Conservation (phyloP, 2,888 invertebrate genomes). For the Nephrotoma flavescens region DNA sequence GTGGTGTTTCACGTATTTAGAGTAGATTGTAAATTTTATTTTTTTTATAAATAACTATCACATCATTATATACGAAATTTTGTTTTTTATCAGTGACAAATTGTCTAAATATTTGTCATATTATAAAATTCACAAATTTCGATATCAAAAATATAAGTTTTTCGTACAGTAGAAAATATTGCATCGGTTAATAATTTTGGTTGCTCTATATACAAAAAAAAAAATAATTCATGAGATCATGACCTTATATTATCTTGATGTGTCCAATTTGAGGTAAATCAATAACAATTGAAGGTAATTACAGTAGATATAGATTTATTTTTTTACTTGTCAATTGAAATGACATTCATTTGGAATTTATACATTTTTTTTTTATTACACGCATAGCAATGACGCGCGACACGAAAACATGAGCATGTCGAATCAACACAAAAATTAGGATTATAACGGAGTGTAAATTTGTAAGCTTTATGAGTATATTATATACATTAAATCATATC, state of each 20-base stretch:
- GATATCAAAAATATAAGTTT: not conserved
- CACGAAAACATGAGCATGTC: not conserved
- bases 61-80: not conserved
- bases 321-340: not conserved
- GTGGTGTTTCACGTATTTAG: not conserved
- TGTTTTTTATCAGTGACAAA: not conserved
- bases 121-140: not conserved
- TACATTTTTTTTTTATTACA: not conserved
- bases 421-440: not conserved
- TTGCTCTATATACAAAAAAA: not conserved
- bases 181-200: not conserved
- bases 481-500: too few species aligned
- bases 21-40: not conserved
- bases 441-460: not conserved
- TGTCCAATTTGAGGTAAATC: not conserved
- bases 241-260: not conserved
- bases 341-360: not conserved
- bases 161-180: not conserved
- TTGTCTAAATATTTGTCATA: not conserved
- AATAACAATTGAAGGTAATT: not conserved
- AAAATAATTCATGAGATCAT: not conserved
- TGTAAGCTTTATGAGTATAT: too few species aligned
- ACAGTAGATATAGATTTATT: not conserved
- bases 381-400: not conserved
- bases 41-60: not conserved